phyloP scores from a whole-genome alignment of 2,888 invertebrate genomes.

The Callyntrura sp. region DNA sequence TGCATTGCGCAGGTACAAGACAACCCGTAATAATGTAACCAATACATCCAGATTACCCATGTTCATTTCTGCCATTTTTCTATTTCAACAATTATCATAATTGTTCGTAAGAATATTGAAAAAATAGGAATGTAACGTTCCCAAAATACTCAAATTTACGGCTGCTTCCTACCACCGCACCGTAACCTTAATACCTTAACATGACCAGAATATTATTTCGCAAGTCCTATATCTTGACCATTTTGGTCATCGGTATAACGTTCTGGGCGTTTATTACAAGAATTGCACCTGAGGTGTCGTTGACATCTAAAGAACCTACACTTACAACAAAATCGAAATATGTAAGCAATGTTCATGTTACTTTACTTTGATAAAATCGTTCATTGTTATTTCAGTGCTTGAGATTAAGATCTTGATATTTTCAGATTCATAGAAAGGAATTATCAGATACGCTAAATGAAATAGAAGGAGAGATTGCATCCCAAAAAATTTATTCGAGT shows the following conservation, averaged over 20 bases:
- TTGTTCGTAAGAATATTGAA: background rate
- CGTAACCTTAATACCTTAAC: background rate
- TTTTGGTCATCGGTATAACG: slow-evolving; percentile 77
- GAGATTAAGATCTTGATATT: too few species aligned
- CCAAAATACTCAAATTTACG: background rate
- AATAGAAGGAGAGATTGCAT: slow-evolving; percentile 80
- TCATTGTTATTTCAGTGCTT: too few species aligned
- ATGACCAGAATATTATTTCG: slow-evolving; percentile 71
- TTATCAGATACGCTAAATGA: slow-evolving; percentile 78
- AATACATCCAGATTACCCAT: too few species aligned
- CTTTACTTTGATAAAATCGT: too few species aligned
- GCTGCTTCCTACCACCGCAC: background rate
- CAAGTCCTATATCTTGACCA: slow-evolving; percentile 79
- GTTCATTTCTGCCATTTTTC: too few species aligned
- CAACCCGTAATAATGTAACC: too few species aligned
- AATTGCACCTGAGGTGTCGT: slow-evolving; percentile 44
- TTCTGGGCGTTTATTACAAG: slow-evolving; percentile 80
- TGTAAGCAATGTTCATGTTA: slow-evolving; percentile 46
- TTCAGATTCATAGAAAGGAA: slow-evolving; percentile 51
- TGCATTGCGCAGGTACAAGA: too few species aligned
- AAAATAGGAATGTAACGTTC: background rate
- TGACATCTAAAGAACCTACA: slow-evolving; percentile 27
- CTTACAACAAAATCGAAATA: slow-evolving; percentile 43
- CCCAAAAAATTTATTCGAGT: slow-evolving; percentile 79
- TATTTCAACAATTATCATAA: background rate